Percentiles rank a stretch among this genome's conserved stretches.
phyloP scores from a whole-genome alignment of 2,113 vertebrate species.

The Gila orcuttii region DNA sequence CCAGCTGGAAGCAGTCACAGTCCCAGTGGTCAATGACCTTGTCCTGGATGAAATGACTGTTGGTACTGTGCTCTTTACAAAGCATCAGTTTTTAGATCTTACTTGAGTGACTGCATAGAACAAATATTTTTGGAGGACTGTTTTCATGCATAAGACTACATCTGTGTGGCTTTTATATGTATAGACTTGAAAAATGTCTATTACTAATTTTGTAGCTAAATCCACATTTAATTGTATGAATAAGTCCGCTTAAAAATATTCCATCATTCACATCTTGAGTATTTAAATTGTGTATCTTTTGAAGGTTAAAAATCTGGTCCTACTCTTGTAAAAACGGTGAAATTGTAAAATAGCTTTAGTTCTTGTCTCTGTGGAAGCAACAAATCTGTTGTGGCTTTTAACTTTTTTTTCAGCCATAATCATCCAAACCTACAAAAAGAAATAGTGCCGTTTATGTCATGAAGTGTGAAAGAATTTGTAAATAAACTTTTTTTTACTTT shows the following conservation, averaged over 20 bases:
- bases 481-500: constrained; percentile 75
- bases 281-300: constrained; percentile 1
- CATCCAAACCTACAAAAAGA: background rate
- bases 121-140: background rate
- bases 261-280: background rate
- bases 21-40: constrained; percentile 24
- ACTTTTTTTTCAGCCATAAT: background rate
- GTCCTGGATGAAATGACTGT: background rate
- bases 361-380: background rate
- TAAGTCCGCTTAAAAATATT: background rate
- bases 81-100: background rate
- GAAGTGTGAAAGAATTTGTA: constrained; percentile 70
- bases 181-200: background rate
- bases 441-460: constrained; percentile 30
- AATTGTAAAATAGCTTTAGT: constrained; percentile 46
- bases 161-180: background rate
- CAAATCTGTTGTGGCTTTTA: background rate
- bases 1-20: constrained; percentile 17
- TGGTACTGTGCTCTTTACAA: background rate
- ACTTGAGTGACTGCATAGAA: background rate
- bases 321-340: constrained; percentile 40
- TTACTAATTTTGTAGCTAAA: constrained; percentile 1
- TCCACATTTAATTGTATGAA: constrained; percentile 16
- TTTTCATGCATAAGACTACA: background rate
- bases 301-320: constrained; percentile 11